A percentile compares a stretch with the other conserved stretches of the same genome.
Evolutionary conservation across 2,888 invertebrate species (phyloP).

Genomic region (Dasypogon diadema): DNA sequence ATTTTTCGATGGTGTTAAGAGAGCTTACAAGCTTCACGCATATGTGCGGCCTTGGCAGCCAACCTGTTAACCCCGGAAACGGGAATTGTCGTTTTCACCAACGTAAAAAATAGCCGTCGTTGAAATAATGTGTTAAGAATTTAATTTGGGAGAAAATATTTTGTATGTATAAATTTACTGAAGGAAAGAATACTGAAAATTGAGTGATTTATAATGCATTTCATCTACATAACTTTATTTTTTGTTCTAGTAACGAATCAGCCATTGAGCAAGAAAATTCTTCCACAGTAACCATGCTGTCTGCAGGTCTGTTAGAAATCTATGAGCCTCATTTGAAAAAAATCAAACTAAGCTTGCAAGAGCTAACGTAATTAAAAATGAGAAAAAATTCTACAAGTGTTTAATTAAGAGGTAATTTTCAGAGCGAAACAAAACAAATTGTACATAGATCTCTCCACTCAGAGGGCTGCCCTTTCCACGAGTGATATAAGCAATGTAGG

Average conservation of each 20-base stretch:
- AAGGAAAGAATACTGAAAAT: no score
- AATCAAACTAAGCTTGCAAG: slow-evolving; percentile 63
- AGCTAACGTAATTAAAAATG: slow-evolving; percentile 61
- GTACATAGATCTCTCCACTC: slow-evolving; percentile 65
- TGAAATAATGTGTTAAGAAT: no score
- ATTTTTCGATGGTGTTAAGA: no score
- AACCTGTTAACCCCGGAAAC: no score
- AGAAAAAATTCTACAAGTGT: not conserved
- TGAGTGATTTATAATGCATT: no score
- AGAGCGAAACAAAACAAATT: slow-evolving; percentile 67
- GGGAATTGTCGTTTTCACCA: no score
- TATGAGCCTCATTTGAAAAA: slow-evolving; percentile 63
- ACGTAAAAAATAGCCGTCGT: no score
- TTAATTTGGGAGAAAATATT: no score
- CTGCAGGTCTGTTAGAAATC: slow-evolving; percentile 62
- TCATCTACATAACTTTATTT: no score
- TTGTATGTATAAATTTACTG: no score
- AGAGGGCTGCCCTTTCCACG: slow-evolving; percentile 65
- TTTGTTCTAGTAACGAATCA: not conserved
- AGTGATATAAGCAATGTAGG: slow-evolving; percentile 62
- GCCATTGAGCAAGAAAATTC: not conserved
- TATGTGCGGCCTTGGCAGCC: no score
- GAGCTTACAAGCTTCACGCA: no score
- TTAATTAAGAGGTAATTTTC: slow-evolving; percentile 18
- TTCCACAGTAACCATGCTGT: slow-evolving; percentile 57